Conservation (phyloP, 2,888 invertebrate genomes). For the Lissocephala sabroskyi region DNA sequence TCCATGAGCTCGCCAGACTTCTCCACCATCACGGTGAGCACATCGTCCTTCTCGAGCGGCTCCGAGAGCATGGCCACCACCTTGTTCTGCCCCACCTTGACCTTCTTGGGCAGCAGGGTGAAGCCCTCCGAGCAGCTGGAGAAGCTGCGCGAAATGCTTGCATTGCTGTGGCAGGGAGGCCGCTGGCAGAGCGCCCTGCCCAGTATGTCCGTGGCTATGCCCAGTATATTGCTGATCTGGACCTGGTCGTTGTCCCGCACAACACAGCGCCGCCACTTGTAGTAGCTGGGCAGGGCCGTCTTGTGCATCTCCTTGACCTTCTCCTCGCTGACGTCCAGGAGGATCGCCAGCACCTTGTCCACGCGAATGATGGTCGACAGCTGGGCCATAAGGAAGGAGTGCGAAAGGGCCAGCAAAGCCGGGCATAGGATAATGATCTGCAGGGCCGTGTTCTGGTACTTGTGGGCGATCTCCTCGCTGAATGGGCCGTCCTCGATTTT, state of each 20-base stretch:
- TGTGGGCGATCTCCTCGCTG: slow-evolving; percentile 73
- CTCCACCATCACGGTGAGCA: slow-evolving; percentile 84
- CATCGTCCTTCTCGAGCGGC: slow-evolving; percentile 84
- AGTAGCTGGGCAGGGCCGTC: slow-evolving; percentile 81
- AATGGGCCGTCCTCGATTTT: slow-evolving; percentile 80
- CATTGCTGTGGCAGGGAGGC: slow-evolving; percentile 77
- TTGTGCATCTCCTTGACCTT: slow-evolving; percentile 80
- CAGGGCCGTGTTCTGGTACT: slow-evolving; percentile 78
- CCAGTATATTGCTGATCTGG: slow-evolving; percentile 88
- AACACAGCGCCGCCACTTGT: slow-evolving; percentile 85
- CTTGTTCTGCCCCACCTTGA: slow-evolving; percentile 81
- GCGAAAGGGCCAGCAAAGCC: slow-evolving; percentile 76
- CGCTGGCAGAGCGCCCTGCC: slow-evolving; percentile 76
- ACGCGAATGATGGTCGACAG: slow-evolving; percentile 72
- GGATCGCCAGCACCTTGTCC: slow-evolving; percentile 84
- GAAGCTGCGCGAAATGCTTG: slow-evolving; percentile 63
- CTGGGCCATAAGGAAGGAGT: slow-evolving; percentile 69
- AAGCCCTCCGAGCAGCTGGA: slow-evolving; percentile 71
- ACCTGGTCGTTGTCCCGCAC: slow-evolving; percentile 88
- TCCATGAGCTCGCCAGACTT: slow-evolving; percentile 86
- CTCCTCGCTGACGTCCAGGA: slow-evolving; percentile 84
- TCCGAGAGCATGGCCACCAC: slow-evolving; percentile 85
- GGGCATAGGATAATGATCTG: slow-evolving; percentile 89
- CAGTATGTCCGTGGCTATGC: slow-evolving; percentile 85
- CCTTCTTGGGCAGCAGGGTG: slow-evolving; percentile 71